Base-by-base conservation (phyloP, 2,113 vertebrate species). In the Gadus chalcogrammus region DNA sequence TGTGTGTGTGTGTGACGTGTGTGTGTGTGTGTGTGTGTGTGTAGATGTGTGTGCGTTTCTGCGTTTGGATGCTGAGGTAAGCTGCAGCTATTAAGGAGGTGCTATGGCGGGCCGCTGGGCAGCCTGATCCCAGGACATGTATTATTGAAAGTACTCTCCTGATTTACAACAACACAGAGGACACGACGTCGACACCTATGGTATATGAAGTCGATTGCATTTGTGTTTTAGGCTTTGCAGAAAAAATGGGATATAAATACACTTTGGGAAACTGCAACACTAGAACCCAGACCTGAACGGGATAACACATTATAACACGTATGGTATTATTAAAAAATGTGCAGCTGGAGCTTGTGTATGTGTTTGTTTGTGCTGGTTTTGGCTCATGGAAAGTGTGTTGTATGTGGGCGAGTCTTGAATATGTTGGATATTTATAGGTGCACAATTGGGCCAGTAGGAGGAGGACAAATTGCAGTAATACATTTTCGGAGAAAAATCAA, bases 111-210 rank as follows among this genome's bases (percentile, higher is more conserved):
- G 55, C 15, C 15, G 3, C 17, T n/a, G 58, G 65, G 16, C 65
- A 20, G 42, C 59, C 55, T 28, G 27, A 58, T 71, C 64, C 61
- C 66, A 28, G 52, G 9, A 64, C 66, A 76, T 78, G 20, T 73
- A 80, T 69, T 77, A 80, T 73, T 79, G 55, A 77, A 80, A 42
- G 53, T 35, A 42, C 16, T 28, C 2, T 11, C 42, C 42, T 48
- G 42, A 6, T 11, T 42, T 42, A 2, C 38, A 42, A 42, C 1
- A 48, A 67, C 67, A 15, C 70, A 77, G 17, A 77, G 16, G 22
- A 63, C 22, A 63, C 15, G 24, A 28, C 61, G 31, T 15, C 15
- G 22, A 31, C 60, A 61, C 18, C 18, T 13, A 61, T 17, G 8
- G 59, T 18, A 18, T 31, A 13, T 63, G 3, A 28, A 31, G 24